Conservation (phyloP, 2,113 vertebrate genomes). For the Elephantulus edwardii region DNA sequence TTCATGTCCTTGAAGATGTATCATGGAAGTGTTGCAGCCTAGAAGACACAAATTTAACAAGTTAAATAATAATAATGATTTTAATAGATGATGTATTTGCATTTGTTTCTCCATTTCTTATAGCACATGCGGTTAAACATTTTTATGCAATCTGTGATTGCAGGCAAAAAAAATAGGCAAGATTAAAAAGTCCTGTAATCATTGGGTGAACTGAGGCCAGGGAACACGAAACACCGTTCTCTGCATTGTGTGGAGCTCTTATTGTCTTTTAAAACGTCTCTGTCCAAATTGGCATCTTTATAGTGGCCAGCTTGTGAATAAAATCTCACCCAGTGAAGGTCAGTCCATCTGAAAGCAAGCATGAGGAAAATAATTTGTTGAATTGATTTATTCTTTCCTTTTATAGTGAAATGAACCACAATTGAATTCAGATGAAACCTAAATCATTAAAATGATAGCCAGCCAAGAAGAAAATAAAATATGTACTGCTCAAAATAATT, state of each 20-base stretch:
- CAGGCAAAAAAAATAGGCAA: not conserved
- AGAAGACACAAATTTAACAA: too few relatives aligned
- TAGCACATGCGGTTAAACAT: not conserved
- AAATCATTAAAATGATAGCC: not conserved
- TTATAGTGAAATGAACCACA: not conserved
- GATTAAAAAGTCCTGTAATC: not conserved
- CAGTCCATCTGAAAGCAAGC: constrained; percentile 15
- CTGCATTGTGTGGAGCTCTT: not conserved
- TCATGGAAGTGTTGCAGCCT: too few relatives aligned
- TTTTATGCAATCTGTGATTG: not conserved
- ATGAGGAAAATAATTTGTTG: not conserved
- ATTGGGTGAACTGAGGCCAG: not conserved
- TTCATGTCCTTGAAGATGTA: too few relatives aligned
- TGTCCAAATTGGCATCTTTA: not conserved
- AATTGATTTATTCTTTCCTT: not conserved
- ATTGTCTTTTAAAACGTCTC: not conserved
- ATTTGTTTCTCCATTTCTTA: not conserved
- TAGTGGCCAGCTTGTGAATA: not conserved
- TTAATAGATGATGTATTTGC: not conserved
- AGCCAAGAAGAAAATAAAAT: not conserved
- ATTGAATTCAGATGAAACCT: not conserved
- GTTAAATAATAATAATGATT: not conserved
- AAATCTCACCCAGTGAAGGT: not conserved
- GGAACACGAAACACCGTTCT: not conserved
- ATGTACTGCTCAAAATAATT: not conserved